A percentile compares a stretch with the other conserved stretches of the same genome.
These are phyloP conservation scores for Euwallacea similis DNA, from an alignment of 1,140 invertebrate species.

Conservation along the genomic window DNA sequence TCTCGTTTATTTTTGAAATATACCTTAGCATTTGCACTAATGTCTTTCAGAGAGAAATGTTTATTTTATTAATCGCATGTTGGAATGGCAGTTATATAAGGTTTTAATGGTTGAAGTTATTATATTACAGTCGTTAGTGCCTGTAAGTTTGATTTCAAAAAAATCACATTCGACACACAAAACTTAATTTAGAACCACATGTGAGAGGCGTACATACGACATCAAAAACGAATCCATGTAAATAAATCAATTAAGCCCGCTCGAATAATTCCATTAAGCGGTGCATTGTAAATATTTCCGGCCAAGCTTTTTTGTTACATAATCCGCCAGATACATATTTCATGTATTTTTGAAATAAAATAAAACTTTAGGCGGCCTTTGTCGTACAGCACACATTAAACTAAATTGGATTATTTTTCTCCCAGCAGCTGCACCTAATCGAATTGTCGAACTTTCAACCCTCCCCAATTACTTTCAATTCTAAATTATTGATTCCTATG, in stretches of 20 bases:
- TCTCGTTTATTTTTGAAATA: background rate
- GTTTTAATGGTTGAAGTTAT: constrained; percentile 2
- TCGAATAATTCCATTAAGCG: constrained; percentile 9
- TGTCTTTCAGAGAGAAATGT: background rate
- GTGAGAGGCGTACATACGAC: background rate
- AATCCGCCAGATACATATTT: constrained; percentile 7
- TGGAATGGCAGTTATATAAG: background rate
- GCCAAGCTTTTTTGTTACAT: constrained; percentile 1
- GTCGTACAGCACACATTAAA: constrained; percentile 1
- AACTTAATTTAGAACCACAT: constrained; percentile 8
- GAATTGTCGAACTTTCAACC: constrained; percentile 6
- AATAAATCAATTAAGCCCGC: constrained; percentile 5
- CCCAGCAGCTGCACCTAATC: constrained; percentile 1
- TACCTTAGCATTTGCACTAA: constrained; percentile 3
- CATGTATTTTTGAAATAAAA: constrained; percentile 3
- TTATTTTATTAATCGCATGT: constrained; percentile 6
- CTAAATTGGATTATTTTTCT: constrained; percentile 11
- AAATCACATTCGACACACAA: too few relatives aligned
- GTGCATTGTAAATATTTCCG: constrained; percentile 8
- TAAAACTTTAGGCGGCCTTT: constrained; percentile 1
- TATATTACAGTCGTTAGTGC: background rate
- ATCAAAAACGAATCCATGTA: constrained; percentile 5
- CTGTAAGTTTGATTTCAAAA: background rate
- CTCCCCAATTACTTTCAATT: background rate
- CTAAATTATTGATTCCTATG: background rate